Evolutionary conservation across 1,140 invertebrate species (phyloP), one percentile per base, ranked within the genome.

Genomic region (Drosophila nikananu): DNA sequence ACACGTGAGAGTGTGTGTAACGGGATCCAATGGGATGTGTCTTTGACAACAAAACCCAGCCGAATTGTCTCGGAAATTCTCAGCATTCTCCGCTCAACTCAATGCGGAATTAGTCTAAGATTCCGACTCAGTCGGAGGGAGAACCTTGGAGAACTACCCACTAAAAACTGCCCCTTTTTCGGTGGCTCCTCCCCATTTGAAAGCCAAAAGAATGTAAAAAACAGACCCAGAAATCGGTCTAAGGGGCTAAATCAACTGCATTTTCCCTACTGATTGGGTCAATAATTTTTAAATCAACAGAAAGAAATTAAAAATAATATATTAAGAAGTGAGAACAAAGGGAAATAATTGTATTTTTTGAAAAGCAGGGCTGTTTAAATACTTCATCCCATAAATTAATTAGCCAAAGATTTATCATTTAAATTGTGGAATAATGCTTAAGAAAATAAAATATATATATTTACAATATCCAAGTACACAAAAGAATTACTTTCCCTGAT

Each of bases 1-100:
- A 23, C n/a, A 35, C 17, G 25, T 23, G 17, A 25, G 42, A 27
- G 64, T 59, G 66, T 55, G n/a, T 54, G 75, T 49, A 73, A 60
- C 30, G 67, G 44, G 67, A 72, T 51, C 70, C 70, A 73, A 73
- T 73, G 70, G 68, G 68, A 73, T 70, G 60, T 60, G 70, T 21
- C 46, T 72, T 72, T 60, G 67, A 35, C 66, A 68, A 35, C 52
- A 66, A 66, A 61, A 51, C 44, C 52, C 35, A 59, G 41, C 52
- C 27, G 27, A 42, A 67, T 42, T 51, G 62, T 51, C 64, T 68
- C 62, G 15, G 27, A 39, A 27, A 41, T 42, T 51, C 41, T 23
- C 58, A 17, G 44, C 48, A 67, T 35, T 55, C 32, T 61, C 67
- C 32, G 39, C 41, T 63, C 27, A 5, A 75, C 52, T 60, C 54